Evolutionary conservation across 2,113 vertebrate genomes (phyloP), one percentile per base, ranked within the genome.

Genomic region (Entosphenus tridentatus): DNA sequence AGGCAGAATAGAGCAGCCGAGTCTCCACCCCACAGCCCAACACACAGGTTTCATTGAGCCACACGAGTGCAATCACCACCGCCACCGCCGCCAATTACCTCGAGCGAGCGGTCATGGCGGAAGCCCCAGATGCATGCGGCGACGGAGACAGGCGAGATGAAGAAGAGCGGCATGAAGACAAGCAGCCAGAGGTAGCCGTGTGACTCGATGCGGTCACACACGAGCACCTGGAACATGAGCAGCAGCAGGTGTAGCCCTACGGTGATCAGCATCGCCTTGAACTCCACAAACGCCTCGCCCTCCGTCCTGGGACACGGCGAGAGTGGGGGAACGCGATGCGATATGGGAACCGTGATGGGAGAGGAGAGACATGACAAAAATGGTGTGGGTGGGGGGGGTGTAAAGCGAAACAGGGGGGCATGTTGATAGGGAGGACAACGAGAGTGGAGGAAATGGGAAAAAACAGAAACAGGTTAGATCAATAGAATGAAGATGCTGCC

Each of bases 91-190:
- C 21, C n/a, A n/a, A 65, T 80, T 69, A 95, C 93, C 86, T 98
- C 93, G 10, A 98, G 80, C 2, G 92, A 96, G 69, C 93, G 80
- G 79, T 98, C 93, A 8, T 98, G 93, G 69, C 93, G 81, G 76
- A 98, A 98, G 9, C 93, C 93, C 93, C 93, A 98, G 18, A 96
- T 90, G 2, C 93, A 98, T 1, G 93, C 93, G 3, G 93, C 93
- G 7, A 98, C 92, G 0, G 93, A 96, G 11, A 98, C 89, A 0
- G 92, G 93, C 2, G 93, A 98, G 56, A 98, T 90, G 58, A 96
- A 96, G 82, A 98, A 98, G 9, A 98, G 81, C 0, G 92, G 92
- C 90, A 96, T 96, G 77, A 98, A 98, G 76, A 98, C 93, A 39
- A 98, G 80, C 1, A 98, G 86, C 92, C 93, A 96, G 77, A 86